Evolutionary conservation across 1,140 invertebrate genomes (phyloP).

Genomic region (Diploscapter pachys): DNA sequence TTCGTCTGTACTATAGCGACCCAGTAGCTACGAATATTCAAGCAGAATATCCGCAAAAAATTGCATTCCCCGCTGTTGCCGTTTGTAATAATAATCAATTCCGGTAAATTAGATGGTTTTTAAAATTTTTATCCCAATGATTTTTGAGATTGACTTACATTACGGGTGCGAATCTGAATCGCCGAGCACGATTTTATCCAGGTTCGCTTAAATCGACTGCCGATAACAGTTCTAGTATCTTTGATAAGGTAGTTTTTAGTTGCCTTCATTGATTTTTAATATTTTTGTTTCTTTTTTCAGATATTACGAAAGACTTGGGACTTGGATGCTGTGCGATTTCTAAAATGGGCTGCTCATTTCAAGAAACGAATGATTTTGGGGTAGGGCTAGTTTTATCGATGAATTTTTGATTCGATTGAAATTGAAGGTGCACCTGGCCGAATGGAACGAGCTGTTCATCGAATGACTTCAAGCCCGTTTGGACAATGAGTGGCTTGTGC

Average conservation of each 20-base stretch:
- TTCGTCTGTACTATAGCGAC: conserved; percentile 32
- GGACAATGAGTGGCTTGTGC: conserved; percentile 57
- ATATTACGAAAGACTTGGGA: conserved; percentile 45
- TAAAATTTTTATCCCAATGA: neutral
- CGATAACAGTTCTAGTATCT: conserved; percentile 33
- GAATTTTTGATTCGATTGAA: conserved; percentile 4
- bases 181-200: conserved; percentile 26
- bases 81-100: conserved; percentile 59
- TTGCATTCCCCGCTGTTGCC: conserved; percentile 55
- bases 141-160: conserved; percentile 48
- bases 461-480: conserved; percentile 51
- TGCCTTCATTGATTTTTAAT: neutral
- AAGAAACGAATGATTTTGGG: conserved; percentile 46
- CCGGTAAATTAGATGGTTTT: conserved; percentile 12
- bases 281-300: conserved; percentile 37
- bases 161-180: conserved; percentile 48
- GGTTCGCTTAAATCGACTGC: conserved; percentile 14
- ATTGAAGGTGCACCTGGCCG: conserved; percentile 51
- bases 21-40: conserved; percentile 55
- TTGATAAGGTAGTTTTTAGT: conserved; percentile 38
- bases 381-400: neutral
- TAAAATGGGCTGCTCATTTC: conserved; percentile 53
- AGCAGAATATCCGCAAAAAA: conserved; percentile 51
- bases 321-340: conserved; percentile 54
- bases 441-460: conserved; percentile 49